These are phyloP conservation scores for Clamator glandarius DNA, from an alignment of 2,797 vertebrate species.

Conservation along the genomic window DNA sequence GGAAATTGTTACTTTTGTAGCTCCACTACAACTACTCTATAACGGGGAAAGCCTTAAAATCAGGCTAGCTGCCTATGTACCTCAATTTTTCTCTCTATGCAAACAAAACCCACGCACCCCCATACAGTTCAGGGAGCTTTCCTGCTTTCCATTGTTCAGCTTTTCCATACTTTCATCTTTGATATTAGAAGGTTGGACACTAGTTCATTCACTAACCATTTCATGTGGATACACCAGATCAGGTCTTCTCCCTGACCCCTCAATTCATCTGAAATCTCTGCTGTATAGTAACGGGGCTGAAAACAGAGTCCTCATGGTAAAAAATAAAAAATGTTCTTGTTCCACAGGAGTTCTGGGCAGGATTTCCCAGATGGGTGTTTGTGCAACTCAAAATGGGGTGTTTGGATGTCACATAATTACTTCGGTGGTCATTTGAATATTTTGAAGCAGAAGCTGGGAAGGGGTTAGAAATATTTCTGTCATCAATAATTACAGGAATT, in stretches of 20 bases:
- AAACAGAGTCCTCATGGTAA: not conserved
- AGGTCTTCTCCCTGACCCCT: conserved; percentile 37
- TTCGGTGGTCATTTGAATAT: conserved; percentile 34
- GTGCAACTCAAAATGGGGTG: not conserved
- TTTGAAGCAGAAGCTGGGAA: conserved; percentile 43
- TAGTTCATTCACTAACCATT: conserved; percentile 44
- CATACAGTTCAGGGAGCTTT: not conserved
- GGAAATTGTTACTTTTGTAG: not conserved
- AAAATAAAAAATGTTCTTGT: not conserved
- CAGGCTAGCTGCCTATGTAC: not conserved
- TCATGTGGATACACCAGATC: conserved; percentile 25
- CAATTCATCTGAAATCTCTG: conserved; percentile 31
- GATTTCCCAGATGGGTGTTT: conserved; percentile 7
- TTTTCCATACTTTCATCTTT: conserved; percentile 45
- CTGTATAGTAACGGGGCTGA: not conserved
- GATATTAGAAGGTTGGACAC: conserved; percentile 11
- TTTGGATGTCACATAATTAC: not conserved
- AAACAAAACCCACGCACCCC: not conserved
- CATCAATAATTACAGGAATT: conserved; percentile 5
- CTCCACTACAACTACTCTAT: not conserved
- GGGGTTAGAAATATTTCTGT: not conserved
- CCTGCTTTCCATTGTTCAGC: conserved; percentile 13
- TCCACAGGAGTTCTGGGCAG: conserved; percentile 31
- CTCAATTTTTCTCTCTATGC: not conserved
- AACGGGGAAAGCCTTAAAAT: not conserved